Evolutionary conservation across 2,113 vertebrate species (phyloP), one percentile per base, ranked within the genome.

Genomic region (Cynoglossus semilaevis): DNA sequence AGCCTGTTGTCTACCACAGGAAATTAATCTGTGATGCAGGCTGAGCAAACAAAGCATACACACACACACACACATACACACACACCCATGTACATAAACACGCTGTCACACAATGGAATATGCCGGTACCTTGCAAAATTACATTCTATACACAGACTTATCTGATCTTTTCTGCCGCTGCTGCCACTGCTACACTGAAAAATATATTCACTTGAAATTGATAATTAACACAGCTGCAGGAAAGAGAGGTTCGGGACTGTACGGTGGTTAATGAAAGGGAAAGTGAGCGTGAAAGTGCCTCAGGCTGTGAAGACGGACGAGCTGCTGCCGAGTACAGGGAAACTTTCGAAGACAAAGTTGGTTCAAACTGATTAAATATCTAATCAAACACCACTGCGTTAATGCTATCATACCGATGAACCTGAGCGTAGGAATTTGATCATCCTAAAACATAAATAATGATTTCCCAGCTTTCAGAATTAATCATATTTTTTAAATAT

Each of bases 21-120:
- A 88, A 83, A 85, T 86, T 67, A 86, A 85, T 73, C 72, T 36
- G 46, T 51, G 61, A 64, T 58, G 58, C 35, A 36, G 66, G 58
- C 58, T 44, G 68, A 52, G 63, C 38, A 78, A 76, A 83, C 69
- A 77, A 65, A 70, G 35, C 8, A 10, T 0, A 14, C 45, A 41
- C 14, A 38, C 46, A 37, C 47, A 18, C 52, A 68, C 52, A 43
- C 40, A 10, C 48, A 50, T 1, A 14, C 46, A 47, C 22, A 45
- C 50, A 51, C 15, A 53, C 18, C 9, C 46, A 56, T 36, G 8
- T 9, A 15, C 65, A 59, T 8, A 19, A 44, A 64, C 50, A 41
- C 34, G 17, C 41, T 1, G 8, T 7, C 0, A 9, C 10, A 35
- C 60, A 61, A 35, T 18, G 3, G 8, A 34, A 15, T 10, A 48